Evolutionary conservation across 2,888 invertebrate species (phyloP).

Genomic region (Campoletis raptor): DNA sequence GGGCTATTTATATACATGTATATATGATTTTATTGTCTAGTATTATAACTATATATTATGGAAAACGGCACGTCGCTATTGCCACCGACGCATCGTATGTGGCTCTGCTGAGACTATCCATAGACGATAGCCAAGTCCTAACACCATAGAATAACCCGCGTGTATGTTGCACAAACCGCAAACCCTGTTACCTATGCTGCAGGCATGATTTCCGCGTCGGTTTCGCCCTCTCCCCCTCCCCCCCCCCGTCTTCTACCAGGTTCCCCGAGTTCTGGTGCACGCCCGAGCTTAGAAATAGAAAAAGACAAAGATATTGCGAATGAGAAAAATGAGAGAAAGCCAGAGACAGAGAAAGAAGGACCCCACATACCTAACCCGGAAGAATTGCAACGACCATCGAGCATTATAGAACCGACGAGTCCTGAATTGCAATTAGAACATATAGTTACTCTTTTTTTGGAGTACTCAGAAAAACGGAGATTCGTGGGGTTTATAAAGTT

Average conservation of each 20-base stretch:
- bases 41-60: constrained; percentile 21
- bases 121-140: constrained; percentile 55
- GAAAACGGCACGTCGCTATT: constrained; percentile 38
- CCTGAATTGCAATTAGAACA: constrained; percentile 56
- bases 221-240: constrained; percentile 72
- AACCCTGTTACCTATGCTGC: constrained; percentile 79
- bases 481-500: background rate
- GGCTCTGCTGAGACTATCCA: constrained; percentile 55
- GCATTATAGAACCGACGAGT: constrained; percentile 56
- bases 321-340: constrained; percentile 21
- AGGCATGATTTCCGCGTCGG: constrained; percentile 79
- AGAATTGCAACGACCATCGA: constrained; percentile 65
- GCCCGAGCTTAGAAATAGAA: constrained; percentile 60
- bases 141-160: constrained; percentile 51
- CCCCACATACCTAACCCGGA: constrained; percentile 66
- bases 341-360: constrained; percentile 14
- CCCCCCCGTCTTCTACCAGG: constrained; percentile 26
- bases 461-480: constrained; percentile 4
- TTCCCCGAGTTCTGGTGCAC: constrained; percentile 41
- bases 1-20: background rate
- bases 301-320: constrained; percentile 32
- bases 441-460: background rate
- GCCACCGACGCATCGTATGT: constrained; percentile 65
- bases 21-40: background rate
- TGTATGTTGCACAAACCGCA: constrained; percentile 70